Percentiles rank a stretch among this genome's conserved stretches.
These are phyloP conservation scores for Icerya purchasi DNA, from an alignment of 2,888 invertebrate species.

Conservation along the genomic window DNA sequence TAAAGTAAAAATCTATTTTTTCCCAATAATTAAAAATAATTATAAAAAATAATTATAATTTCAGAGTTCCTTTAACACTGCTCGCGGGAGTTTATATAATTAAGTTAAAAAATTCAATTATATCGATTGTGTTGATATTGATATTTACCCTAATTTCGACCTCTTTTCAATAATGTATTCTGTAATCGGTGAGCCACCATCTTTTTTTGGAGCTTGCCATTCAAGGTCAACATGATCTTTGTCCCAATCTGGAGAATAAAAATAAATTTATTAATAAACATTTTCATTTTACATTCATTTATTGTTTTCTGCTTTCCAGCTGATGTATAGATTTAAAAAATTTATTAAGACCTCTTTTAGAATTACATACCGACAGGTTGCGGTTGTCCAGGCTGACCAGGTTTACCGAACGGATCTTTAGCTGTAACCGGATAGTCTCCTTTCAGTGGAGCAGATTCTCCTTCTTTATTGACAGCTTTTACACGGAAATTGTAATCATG, in stretches of 20 bases:
- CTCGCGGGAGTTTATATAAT: too few species aligned
- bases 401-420: constrained; percentile 78
- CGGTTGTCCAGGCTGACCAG: constrained; percentile 82
- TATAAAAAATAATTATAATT: too few species aligned
- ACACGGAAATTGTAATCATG: constrained; percentile 91
- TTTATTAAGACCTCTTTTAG: not conserved
- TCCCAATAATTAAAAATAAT: not conserved
- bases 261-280: too few species aligned
- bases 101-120: not conserved
- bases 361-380: constrained; percentile 33
- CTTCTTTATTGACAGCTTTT: constrained; percentile 79
- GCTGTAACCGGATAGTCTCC: constrained; percentile 70
- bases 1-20: constrained; percentile 5
- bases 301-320: too few species aligned
- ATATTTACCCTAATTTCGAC: constrained; percentile 47
- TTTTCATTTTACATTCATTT: too few species aligned
- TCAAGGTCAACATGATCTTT: constrained; percentile 86
- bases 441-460: constrained; percentile 65
- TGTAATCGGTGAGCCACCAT: constrained; percentile 77
- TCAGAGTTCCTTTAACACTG: too few species aligned
- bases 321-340: not conserved
- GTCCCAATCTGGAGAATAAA: constrained; percentile 49
- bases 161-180: constrained; percentile 72
- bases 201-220: constrained; percentile 88
- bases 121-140: not conserved